Evolutionary conservation across 2,888 invertebrate genomes (phyloP), one percentile per base, ranked within the genome.

Genomic region (Steromphala cineraria): DNA sequence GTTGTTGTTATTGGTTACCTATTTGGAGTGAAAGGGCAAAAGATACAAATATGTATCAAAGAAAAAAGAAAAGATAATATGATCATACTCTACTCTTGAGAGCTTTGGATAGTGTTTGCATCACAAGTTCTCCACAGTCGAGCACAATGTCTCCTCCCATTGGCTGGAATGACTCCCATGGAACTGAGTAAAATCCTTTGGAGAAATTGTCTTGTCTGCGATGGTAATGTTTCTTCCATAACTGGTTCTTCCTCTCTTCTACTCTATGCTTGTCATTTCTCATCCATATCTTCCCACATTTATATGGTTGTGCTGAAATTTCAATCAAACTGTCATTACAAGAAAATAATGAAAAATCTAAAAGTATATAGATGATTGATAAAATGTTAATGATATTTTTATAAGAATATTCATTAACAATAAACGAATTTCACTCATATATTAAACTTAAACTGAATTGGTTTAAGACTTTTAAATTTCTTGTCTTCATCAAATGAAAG

Each of bases 131-230:
- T 79, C 78, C 84, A 1, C 86, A 83, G 77, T 87, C 86, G n/a
- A 88, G 85, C 10, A 84, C 81, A 17, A 88, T 67, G 2, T 86
- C 78, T 21, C 86, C 87, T 40, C 88, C 88, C 8, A 88, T 55
- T 0, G 84, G 81, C 76, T 79, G 81, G 67, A 85, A 88, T 5
- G 85, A 82, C 67, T 87, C 87, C 31, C 82, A 84, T 8, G 82
- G 76, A 3, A 80, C 53, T 53, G 79, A 84, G 71, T 86, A 83
- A 80, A 84, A 87, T 10, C 88, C 88, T 40, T 78, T 80, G 21
- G 81, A 77, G 10, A 87, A 62, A 80, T 88, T 87, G n/a, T 79
- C 24, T 67, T 67, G 80, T 17, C 87, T 79, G 13, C 88, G 75
- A 5, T 67, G 40, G 74, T 80, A 88, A 67, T 87, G 85, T 5